Conservation (phyloP, 2,888 invertebrate species). For the Eupsilia transversa region DNA sequence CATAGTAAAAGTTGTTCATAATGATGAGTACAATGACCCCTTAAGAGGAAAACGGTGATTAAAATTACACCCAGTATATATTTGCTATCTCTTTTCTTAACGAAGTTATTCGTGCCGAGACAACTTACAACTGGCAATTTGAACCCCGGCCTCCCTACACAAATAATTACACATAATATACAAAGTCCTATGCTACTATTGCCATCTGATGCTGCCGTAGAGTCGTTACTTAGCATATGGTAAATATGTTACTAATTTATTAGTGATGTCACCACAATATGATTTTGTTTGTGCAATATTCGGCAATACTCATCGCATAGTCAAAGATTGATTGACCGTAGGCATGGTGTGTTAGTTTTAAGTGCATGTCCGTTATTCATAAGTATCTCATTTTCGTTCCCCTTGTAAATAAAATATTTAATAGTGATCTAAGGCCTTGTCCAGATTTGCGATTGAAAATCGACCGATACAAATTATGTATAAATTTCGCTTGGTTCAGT, state of each 20-base stretch:
- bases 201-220: conserved; percentile 5
- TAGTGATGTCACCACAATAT: conserved; percentile 63
- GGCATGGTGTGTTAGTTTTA: conserved; percentile 80
- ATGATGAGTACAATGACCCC: too few species aligned
- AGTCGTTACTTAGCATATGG: conserved; percentile 42
- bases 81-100: not conserved
- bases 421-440: conserved; percentile 61
- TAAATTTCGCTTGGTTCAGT: conserved; percentile 41
- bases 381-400: conserved; percentile 67
- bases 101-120: too few species aligned
- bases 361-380: conserved; percentile 77
- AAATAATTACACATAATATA: not conserved
- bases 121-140: not conserved
- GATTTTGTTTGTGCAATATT: conserved; percentile 86
- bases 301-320: conserved; percentile 88
- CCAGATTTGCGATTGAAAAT: conserved; percentile 62
- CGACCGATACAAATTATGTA: conserved; percentile 45
- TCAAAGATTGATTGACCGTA: conserved; percentile 77
- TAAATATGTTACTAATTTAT: conserved; percentile 57
- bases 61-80: too few species aligned
- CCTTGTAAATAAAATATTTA: conserved; percentile 72
- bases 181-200: not conserved
- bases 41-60: too few species aligned
- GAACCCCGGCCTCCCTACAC: not conserved
- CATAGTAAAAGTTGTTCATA: too few species aligned